Base-by-base conservation (phyloP, 1,140 invertebrate genomes). In the Conus betulinus region DNA sequence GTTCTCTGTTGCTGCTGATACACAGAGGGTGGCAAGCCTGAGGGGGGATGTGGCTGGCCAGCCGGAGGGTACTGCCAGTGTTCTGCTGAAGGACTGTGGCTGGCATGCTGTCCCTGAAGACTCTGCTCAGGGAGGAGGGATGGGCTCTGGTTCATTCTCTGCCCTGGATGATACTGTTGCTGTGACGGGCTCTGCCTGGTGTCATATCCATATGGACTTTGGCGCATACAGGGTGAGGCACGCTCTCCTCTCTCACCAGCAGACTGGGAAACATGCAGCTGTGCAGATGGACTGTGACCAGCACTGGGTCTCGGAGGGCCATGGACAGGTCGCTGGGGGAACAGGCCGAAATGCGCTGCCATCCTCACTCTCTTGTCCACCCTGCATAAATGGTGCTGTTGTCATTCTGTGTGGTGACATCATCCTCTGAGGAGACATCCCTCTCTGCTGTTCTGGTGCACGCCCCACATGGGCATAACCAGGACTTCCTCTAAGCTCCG, bases 301-400 rank as follows among this genome's bases (percentile, higher is more conserved):
- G 57, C 8, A 15, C 57, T 15, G 0, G 8, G 57, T 60, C 57
- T 60, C 57, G 0, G 57, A 15, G 15, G 15, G 57, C 57, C 15
- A 15, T 60, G 57, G 5, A 20, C 27, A 23, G 79, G 79, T 20
- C 79, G 39, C 15, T 17, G 10, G 13, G 13, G 79, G 39, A 17
- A 81, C 51, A 13, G 79, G 79, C 10, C 79, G 79, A 51, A 81
- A 81, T 23, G 79, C 79, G 51, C 79, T 53, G 20, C 79, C 51
- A 0, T 7, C 23, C 6, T 20, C 67, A n/a, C 67, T 71, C 17
- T 71, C 67, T 71, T 11, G 3, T 6, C 11, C 13, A 20, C 23
- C 67, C 67, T 71, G 13, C 67, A 20, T 71, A 13, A n/a, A n/a
- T 7, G 6, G 67, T 5, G 67, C 3, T 71, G 67, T 17, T 20